Base-by-base conservation (phyloP, 1,140 invertebrate species). In the Drosophila bocki region DNA sequence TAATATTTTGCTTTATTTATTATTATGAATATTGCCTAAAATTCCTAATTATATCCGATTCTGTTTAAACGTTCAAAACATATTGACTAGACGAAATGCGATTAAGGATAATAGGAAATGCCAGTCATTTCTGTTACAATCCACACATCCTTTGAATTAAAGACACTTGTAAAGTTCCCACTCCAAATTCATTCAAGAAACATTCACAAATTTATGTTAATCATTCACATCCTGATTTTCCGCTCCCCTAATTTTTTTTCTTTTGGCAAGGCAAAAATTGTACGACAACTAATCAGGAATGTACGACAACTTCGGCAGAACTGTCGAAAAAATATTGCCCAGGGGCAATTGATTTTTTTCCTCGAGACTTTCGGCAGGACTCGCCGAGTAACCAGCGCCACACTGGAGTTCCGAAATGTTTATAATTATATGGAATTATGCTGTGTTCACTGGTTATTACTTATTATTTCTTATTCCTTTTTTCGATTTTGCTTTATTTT, bases 261-360 rank as follows among this genome's bases (percentile, higher is more conserved):
- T n/a, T 3, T 13, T 7, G 35, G 35, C 33, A 39, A 29, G 26
- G 26, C 29, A 78, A 50, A 78, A 78, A 57, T 70, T 63, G 50
- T 63, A 63, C 42, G 67, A 42, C 65, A 78, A 57, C 59, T 72
- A 82, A 79, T 82, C 80, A 59, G 48, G 61, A 71, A 53, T 59
- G 48, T 67, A 78, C 60, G 44, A 64, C 59, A 56, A 78, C 71
- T 82, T 48, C 54, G 58, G 53, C 67, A 56, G 35, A 56, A 64
- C 47, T 42, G 45, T 75, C 63, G 53, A 69, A 80, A 84, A 83
- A 65, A 69, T 82, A 50, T 82, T 83, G 77, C 81, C 62, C 81
- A 60, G 78, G 80, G 78, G 74, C 74, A 90, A 88, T 88, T 88
- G 84, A 88, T 88, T 88, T 87, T 88, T 83, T 77, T 26, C 42